Base-by-base conservation (phyloP, 2,113 vertebrate genomes). In the Taxidea taxus region DNA sequence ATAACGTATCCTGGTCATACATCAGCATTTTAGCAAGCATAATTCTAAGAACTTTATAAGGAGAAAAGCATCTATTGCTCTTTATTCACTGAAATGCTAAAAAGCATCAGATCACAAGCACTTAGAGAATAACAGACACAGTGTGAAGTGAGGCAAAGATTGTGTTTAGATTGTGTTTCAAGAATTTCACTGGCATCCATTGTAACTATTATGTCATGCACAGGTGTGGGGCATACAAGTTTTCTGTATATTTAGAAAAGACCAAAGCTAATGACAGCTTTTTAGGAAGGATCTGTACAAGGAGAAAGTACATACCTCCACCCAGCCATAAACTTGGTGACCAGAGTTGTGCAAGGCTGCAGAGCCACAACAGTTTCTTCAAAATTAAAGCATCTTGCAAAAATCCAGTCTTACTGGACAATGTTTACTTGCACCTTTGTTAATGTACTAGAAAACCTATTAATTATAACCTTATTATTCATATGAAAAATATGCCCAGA, bases 391-490 rank as follows among this genome's bases (percentile, higher is more conserved):
- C 58, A 84, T 94, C 96, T 98, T 94, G 95, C 94, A 98, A 64
- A 80, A 64, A 80, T 75, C 27, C 77, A 82, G 49, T 21, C 0
- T 14, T 25, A 96, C 62, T 66, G 87, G 77, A 77, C 34, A 56
- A 62, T 42, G 89, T 86, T 97, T 87, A 93, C 96, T 21, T 95
- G 25, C 81, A 95, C 92, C 88, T 95, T 98, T 86, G 91, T 92
- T 97, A 98, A 90, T 81, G 88, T 14, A 21, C 62, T 97, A 98
- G 90, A 90, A 98, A 92, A 97, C 90, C 94, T 91, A 97, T 98
- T 98, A 98, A 98, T 97, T 97, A 84, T 94, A 98, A 98, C 90
- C 97, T 95, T 49, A 98, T 94, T 92, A 97, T 97, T 96, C 97
- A 95, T 86, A 96, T 97, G 92, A 92, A 98, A 98, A 98, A 93